Evolutionary conservation across 2,888 invertebrate species (phyloP).

Genomic region (Brachypterus glaber): DNA sequence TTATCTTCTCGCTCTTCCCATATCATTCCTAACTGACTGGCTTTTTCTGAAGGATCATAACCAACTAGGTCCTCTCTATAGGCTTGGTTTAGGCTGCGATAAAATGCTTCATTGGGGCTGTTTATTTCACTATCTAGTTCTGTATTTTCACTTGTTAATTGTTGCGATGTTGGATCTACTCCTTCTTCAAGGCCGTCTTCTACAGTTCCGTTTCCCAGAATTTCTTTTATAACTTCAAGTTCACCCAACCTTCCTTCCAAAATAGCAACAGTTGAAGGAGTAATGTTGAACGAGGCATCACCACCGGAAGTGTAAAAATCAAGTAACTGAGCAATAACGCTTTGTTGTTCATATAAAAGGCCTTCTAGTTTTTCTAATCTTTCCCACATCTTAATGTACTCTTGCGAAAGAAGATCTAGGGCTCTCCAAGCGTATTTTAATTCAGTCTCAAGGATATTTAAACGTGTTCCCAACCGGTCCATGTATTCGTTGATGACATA

Average conservation of each 20-base stretch:
- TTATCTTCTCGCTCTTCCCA: slow-evolving; percentile 76
- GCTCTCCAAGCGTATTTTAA: slow-evolving; percentile 89
- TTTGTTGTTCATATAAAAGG: slow-evolving; percentile 80
- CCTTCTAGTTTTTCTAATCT: slow-evolving; percentile 80
- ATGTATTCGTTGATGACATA: slow-evolving; percentile 84
- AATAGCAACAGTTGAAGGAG: slow-evolving; percentile 35
- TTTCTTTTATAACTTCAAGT: slow-evolving; percentile 55
- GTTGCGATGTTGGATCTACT: slow-evolving; percentile 43
- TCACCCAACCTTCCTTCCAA: slow-evolving; percentile 36
- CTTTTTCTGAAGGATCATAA: slow-evolving; percentile 44
- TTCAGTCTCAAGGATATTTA: slow-evolving; percentile 82
- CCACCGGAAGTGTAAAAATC: slow-evolving; percentile 63
- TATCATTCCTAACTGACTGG: slow-evolving; percentile 74
- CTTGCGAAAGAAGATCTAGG: slow-evolving; percentile 78
- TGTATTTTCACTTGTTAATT: slow-evolving; percentile 33
- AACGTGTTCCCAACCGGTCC: slow-evolving; percentile 78
- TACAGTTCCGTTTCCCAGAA: slow-evolving; percentile 54
- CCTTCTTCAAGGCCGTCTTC: slow-evolving; percentile 61
- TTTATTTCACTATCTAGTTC: slow-evolving; percentile 48
- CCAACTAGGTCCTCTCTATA: slow-evolving; percentile 70
- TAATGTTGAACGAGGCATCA: slow-evolving; percentile 34
- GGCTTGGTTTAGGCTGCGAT: slow-evolving; percentile 77
- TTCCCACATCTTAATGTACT: slow-evolving; percentile 92
- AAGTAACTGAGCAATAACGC: slow-evolving; percentile 78
- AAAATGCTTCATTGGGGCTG: slow-evolving; percentile 75